Conservation (phyloP, 2,797 vertebrate genomes). For the Gobionotothen gibberifrons region DNA sequence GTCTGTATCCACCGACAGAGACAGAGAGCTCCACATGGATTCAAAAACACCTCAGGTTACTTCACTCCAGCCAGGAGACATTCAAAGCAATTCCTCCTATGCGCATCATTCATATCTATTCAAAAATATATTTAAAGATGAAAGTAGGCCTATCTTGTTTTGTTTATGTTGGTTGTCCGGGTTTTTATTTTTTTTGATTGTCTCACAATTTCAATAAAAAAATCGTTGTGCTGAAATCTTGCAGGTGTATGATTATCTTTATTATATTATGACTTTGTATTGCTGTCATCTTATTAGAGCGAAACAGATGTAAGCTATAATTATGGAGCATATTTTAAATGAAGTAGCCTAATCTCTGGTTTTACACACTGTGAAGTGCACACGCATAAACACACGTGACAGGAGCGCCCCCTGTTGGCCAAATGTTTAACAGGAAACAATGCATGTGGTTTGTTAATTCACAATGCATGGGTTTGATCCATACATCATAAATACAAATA, state of each 20-base stretch:
- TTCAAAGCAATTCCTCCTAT: constrained; percentile 87
- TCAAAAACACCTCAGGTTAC: constrained; percentile 93
- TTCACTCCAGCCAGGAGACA: constrained; percentile 90
- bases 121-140: constrained; percentile 83
- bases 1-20: constrained; percentile 73
- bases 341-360: constrained; percentile 11
- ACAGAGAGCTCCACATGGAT: constrained; percentile 74
- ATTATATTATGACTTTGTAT: background rate
- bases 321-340: background rate
- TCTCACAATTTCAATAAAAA: constrained; percentile 95
- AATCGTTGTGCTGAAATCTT: constrained; percentile 83
- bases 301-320: background rate
- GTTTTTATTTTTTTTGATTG: constrained; percentile 84
- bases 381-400: constrained; percentile 6
- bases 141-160: constrained; percentile 75
- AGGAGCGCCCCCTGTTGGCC: constrained; percentile 78
- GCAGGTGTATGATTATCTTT: constrained; percentile 38
- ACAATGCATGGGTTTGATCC: constrained; percentile 30
- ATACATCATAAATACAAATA: constrained; percentile 7
- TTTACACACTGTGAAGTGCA: background rate
- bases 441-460: constrained; percentile 13
- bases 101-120: constrained; percentile 78
- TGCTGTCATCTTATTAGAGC: background rate
- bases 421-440: too few relatives aligned
- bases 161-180: constrained; percentile 92